Base-by-base conservation (phyloP, 2,113 vertebrate genomes). In the Leucopsar rothschildi region DNA sequence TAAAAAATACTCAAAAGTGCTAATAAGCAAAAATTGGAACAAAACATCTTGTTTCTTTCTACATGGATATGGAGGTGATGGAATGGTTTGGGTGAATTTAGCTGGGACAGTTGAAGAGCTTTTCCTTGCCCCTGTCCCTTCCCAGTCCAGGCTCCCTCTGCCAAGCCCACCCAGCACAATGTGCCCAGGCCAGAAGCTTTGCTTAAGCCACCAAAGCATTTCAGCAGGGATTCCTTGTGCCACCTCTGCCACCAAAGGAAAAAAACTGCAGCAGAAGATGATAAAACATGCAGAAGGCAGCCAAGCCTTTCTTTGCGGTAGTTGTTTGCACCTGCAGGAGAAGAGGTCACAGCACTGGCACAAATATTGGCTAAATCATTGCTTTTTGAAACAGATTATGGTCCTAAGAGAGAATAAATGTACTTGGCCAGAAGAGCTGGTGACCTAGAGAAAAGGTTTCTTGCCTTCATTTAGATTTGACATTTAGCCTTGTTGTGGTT, bases 401-500 rank as follows among this genome's bases (percentile, higher is more conserved):
- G 35, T 37, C 49, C 37, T 61, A 37, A 33, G 31, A 71, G 3
- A 94, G 47, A 68, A 75, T n/a, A 75, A n/a, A 88, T 22, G 42
- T 29, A 70, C 55, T 60, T 75, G 72, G 69, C 73, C 88, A 83
- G 55, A 90, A n/a, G 33, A 83, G 28, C 33, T 42, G 47, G 37
- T 72, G 82, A 95, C 71, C 68, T 69, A 40, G 33, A 86, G 85
- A 72, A 76, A 90, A 82, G 57, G 42, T 47, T 91, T 72, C 45
- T 82, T 75, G 65, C 65, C 53, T 92, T 83, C 76, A 69, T 89
- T 93, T 83, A 92, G 53, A 82, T 61, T 55, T 86, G 87, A 93
- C 59, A 94, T 94, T 92, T 70, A 88, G 63, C 66, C n/a, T 56
- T 60, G 2, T 42, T 33, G 47, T 82, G 33, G 12, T 7, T 75